Evolutionary conservation across 2,888 invertebrate genomes (phyloP).

Genomic region (Nemotelus pantherinus): DNA sequence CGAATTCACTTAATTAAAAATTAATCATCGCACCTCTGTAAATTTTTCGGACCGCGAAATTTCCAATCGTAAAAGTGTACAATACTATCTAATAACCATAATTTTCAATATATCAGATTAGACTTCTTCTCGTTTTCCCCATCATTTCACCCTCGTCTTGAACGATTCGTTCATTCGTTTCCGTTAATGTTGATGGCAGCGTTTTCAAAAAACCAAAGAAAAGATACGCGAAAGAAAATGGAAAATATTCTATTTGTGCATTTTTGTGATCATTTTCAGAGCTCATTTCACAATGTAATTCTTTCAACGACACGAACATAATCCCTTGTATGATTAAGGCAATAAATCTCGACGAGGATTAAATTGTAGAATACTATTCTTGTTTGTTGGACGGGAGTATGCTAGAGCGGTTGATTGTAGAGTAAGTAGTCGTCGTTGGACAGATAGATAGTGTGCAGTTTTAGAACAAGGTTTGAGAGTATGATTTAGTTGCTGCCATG

Average conservation of each 20-base stretch:
- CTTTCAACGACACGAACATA: slow-evolving; percentile 50
- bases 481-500: too few relatives aligned
- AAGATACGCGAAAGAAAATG: background rate
- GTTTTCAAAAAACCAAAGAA: background rate
- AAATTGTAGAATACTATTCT: slow-evolving; percentile 31
- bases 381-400: background rate
- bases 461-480: too few relatives aligned
- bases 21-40: slow-evolving; percentile 23
- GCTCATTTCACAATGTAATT: slow-evolving; percentile 52
- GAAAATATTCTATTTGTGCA: slow-evolving; percentile 40
- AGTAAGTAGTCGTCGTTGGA: background rate
- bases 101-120: slow-evolving; percentile 23
- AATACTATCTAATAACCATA: slow-evolving; percentile 34
- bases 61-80: slow-evolving; percentile 5
- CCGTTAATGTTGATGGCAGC: background rate
- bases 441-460: background rate
- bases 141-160: background rate
- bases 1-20: slow-evolving; percentile 35
- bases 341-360: slow-evolving; percentile 43
- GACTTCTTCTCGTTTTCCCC: background rate
- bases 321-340: slow-evolving; percentile 47
- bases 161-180: background rate
- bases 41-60: background rate
- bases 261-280: slow-evolving; percentile 50
- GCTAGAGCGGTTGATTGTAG: background rate